These are phyloP conservation scores for Cyphomyrus plagiostoma DNA, from an alignment of 2,113 vertebrate species.

Conservation along the genomic window DNA sequence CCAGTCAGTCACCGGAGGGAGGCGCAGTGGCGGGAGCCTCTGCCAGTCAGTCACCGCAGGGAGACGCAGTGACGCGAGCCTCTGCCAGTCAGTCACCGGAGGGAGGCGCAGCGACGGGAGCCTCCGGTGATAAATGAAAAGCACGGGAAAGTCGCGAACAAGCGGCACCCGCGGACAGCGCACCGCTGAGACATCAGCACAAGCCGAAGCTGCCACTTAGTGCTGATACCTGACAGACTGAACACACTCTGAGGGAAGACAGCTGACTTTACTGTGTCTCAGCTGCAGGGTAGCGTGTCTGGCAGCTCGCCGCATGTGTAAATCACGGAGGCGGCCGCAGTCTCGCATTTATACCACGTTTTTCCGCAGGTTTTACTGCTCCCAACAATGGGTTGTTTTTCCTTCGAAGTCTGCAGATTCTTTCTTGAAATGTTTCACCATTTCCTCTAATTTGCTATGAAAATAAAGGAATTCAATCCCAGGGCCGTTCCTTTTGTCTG, in stretches of 20 bases:
- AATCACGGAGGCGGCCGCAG: background rate
- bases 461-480: slow-evolving; percentile 23
- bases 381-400: background rate
- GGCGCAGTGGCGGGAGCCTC: too few species aligned
- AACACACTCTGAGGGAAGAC: background rate
- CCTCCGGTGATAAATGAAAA: background rate
- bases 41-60: too few species aligned
- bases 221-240: background rate
- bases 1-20: too few species aligned
- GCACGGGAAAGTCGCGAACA: background rate
- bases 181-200: background rate
- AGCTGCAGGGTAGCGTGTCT: background rate
- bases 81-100: too few species aligned
- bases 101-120: background rate
- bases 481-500: slow-evolving; percentile 10
- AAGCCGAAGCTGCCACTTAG: background rate
- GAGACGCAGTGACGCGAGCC: too few species aligned
- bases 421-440: slow-evolving; percentile 16
- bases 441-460: slow-evolving; percentile 18
- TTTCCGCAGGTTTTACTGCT: slow-evolving; percentile 22
- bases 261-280: background rate
- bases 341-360: slow-evolving; percentile 4
- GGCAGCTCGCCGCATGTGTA: slow-evolving; percentile 17
- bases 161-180: background rate
- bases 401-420: background rate